Conservation (phyloP, 2,797 vertebrate species). For the Avahi laniger region DNA sequence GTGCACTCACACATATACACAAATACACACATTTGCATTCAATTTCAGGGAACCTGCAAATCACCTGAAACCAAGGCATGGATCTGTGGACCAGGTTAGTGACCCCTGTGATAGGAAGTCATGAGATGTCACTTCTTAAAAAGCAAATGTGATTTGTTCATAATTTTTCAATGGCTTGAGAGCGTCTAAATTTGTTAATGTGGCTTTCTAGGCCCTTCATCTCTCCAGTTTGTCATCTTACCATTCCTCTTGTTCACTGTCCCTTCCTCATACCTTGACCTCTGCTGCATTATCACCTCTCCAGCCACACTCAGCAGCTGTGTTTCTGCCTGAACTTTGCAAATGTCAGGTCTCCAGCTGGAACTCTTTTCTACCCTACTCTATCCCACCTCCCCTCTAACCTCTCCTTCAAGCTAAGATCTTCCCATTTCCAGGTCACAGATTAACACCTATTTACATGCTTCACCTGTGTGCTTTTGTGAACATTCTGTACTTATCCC, state of each 20-base stretch:
- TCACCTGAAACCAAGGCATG: neutral
- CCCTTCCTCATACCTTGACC: neutral
- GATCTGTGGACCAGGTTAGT: neutral
- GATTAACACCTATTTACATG: neutral
- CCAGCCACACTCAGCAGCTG: neutral
- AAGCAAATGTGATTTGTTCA: neutral
- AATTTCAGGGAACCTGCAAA: neutral
- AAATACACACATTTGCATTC: neutral
- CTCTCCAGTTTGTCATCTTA: neutral
- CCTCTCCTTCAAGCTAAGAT: neutral
- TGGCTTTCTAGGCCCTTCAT: neutral
- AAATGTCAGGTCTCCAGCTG: neutral
- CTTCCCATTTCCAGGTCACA: neutral
- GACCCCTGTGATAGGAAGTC: neutral
- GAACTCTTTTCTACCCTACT: neutral
- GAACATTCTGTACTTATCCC: neutral
- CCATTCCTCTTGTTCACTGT: neutral
- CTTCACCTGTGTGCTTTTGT: neutral
- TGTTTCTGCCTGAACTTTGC: neutral
- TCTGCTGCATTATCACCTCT: fast-evolving
- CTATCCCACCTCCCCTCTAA: neutral
- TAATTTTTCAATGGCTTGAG: neutral
- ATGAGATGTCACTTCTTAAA: neutral
- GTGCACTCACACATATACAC: neutral
- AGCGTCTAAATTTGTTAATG: neutral